Evolutionary conservation across 2,113 vertebrate species (phyloP), one percentile per base, ranked within the genome.

Genomic region (Mirounga angustirostris): DNA sequence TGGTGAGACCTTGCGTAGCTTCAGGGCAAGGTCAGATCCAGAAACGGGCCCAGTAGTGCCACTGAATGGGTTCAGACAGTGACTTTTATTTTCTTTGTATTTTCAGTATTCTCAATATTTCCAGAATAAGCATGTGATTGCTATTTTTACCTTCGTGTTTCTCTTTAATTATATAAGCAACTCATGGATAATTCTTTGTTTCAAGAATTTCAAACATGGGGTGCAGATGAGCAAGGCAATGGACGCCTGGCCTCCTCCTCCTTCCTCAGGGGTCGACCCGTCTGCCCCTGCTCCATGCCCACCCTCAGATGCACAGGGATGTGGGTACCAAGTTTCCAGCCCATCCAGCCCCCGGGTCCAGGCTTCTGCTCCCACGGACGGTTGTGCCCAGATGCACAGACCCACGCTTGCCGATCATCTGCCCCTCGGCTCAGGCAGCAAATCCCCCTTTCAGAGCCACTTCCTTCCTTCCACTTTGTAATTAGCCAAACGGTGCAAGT

Each of bases 1-100:
- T 4, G 40, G 40, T 5, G 2, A n/a, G 19, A 2, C 22, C 30
- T 26, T 1, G 14, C 1, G 1, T 28, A 18, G 33, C 14, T 12
- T 4, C 36, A 2, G 24, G 43, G 14, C 59, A 54, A 18, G 15
- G 22, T 54, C 18, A 2, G 14, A 11, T 21, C 82, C 36, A 1
- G 71, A n/a, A 24, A n/a, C 36, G 1, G 36, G 52, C 63, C 54
- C 14, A 3, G 63, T 40, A 50, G 40, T 43, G 11, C 56, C 15
- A 12, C 50, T 36, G 18, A 30, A 3, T 46, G 2, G 1, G 43
- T 13, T 33, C 26, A 26, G 46, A 54, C 1, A 8, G 14, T 5
- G 58, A 33, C 46, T 65, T 63, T 21, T 2, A 9, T 43, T 74
- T 63, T 56, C 43, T 24, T 18, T 19, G 1, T 43, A 0, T 61